These are phyloP conservation scores for Heterocephalus glaber DNA, from an alignment of 2,113 vertebrate genomes.

Conservation along the genomic window DNA sequence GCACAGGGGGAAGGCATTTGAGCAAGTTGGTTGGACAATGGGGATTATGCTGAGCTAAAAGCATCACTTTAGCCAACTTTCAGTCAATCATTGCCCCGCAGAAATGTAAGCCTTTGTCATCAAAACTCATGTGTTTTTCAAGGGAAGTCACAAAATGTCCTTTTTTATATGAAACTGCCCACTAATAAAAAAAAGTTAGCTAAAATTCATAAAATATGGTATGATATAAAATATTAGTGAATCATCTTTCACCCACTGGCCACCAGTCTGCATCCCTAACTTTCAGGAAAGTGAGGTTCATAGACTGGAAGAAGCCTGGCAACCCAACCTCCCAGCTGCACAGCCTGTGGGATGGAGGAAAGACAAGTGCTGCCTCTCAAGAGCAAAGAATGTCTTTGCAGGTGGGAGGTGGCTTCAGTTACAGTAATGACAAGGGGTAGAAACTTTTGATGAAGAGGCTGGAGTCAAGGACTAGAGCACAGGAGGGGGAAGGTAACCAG, in stretches of 20 bases:
- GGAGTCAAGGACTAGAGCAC: neutral
- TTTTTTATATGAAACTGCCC: neutral
- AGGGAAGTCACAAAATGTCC: neutral
- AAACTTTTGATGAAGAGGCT: neutral
- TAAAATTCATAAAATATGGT: neutral
- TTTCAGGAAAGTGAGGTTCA: neutral
- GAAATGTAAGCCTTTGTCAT: neutral
- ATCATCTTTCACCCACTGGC: neutral
- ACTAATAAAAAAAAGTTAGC: neutral
- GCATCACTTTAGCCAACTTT: neutral
- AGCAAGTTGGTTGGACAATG: neutral
- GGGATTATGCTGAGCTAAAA: neutral
- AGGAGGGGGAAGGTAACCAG: neutral
- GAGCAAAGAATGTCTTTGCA: neutral
- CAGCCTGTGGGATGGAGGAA: neutral
- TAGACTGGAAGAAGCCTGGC: neutral
- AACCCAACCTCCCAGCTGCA: too few relatives aligned
- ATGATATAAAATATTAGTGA: neutral
- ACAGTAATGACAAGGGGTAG: neutral
- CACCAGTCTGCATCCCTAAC: neutral
- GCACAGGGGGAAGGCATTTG: fast-evolving
- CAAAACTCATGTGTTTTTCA: neutral
- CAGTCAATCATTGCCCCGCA: neutral
- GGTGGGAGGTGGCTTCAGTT: neutral
- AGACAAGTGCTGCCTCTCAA: neutral